These are phyloP conservation scores for Cyphomyrmex costatus DNA, from an alignment of 1,140 invertebrate genomes.

Conservation along the genomic window DNA sequence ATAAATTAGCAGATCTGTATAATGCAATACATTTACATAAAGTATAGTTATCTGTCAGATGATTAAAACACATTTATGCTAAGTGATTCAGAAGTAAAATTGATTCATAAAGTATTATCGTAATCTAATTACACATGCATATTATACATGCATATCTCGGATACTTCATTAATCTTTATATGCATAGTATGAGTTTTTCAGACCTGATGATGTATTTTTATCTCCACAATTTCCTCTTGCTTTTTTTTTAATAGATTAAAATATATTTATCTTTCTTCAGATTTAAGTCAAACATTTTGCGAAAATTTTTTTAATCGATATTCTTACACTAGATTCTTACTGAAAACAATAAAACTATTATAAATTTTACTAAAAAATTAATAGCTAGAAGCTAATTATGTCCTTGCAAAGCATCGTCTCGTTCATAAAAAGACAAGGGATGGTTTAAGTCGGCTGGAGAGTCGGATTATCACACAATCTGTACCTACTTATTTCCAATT, in stretches of 20 bases:
- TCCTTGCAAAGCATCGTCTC: background rate
- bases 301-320: background rate
- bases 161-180: slow-evolving; percentile 24
- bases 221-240: background rate
- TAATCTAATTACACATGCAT: slow-evolving; percentile 35
- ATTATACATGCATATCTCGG: slow-evolving; percentile 32
- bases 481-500: slow-evolving; percentile 65
- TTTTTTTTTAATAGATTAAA: background rate
- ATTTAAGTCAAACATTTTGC: background rate
- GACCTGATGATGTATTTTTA: background rate
- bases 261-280: background rate
- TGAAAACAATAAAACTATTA: background rate
- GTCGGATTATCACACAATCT: slow-evolving; percentile 59
- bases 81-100: slow-evolving; percentile 22
- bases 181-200: slow-evolving; percentile 2
- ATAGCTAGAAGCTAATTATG: slow-evolving; percentile 31
- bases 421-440: slow-evolving; percentile 19
- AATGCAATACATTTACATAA: slow-evolving; percentile 33
- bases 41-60: slow-evolving; percentile 29
- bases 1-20: background rate
- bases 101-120: slow-evolving; percentile 39
- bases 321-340: background rate
- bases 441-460: background rate
- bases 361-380: background rate
- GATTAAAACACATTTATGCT: slow-evolving; percentile 40